These are phyloP conservation scores for Spodoptera frugiperda DNA, from an alignment of 1,140 invertebrate species.

Conservation along the genomic window DNA sequence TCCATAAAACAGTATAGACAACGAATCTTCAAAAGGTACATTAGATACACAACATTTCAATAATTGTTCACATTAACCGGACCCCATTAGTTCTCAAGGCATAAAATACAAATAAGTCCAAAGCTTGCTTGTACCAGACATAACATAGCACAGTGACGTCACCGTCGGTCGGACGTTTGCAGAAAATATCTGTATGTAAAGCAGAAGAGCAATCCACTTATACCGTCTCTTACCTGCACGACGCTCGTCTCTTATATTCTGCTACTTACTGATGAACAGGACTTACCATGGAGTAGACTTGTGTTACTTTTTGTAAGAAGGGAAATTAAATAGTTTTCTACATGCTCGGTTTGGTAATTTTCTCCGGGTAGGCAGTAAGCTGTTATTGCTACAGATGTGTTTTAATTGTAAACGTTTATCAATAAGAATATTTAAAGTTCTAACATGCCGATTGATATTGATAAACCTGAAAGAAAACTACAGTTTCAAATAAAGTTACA, in stretches of 20 bases:
- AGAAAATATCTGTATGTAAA: slow-evolving; percentile 85
- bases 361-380: too few species aligned
- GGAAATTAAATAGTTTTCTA: too few species aligned
- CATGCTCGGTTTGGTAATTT: too few species aligned
- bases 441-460: too few species aligned
- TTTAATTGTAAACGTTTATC: too few species aligned
- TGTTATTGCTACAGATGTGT: too few species aligned
- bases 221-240: slow-evolving; percentile 80
- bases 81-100: not conserved
- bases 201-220: slow-evolving; percentile 84
- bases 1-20: too few species aligned
- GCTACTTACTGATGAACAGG: slow-evolving; percentile 52
- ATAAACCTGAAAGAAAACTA: too few species aligned
- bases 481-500: too few species aligned
- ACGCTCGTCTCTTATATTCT: slow-evolving; percentile 72
- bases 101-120: slow-evolving; percentile 49
- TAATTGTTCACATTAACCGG: not conserved
- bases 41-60: too few species aligned
- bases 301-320: not conserved
- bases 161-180: slow-evolving; percentile 63
- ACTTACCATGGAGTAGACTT: slow-evolving; percentile 55
- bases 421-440: too few species aligned
- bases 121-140: slow-evolving; percentile 27
- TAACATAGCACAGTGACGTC: slow-evolving; percentile 2
- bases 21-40: too few species aligned